Base-by-base conservation (phyloP, 1,140 invertebrate genomes). In the Temnothorax nylanderi region DNA sequence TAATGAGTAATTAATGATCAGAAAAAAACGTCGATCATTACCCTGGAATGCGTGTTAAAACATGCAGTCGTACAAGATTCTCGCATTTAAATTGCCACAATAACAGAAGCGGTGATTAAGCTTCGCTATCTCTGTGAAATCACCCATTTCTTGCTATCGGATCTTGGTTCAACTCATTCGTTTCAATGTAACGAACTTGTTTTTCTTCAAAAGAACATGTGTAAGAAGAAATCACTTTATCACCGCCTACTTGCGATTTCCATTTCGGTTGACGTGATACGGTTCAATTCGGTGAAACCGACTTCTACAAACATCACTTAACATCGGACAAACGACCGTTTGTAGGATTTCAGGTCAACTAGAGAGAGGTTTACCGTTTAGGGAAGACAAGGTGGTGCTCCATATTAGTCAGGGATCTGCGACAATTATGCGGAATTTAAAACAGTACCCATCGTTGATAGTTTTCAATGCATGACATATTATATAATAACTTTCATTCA, bases 211-310 rank as follows among this genome's bases (percentile, higher is more conserved):
- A 26, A 16, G 5, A 34, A 51, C 51, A 74, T 18, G 2, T 47
- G 16, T 60, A 82, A 82, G 8, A 81, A 47, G 49, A 82, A 60
- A 60, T 74, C 37, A 34, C 37, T 82, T 82, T 74, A 72, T 82
- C 11, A 82, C 21, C 18, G 11, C 11, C 10, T 2, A 82, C 6
- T 56, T 16, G 41, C 26, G 13, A 82, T 60, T 41, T n/a, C 41
- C 41, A 74, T 82, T 82, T 74, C 18, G 18, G 18, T 71, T 71
- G 51, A 81, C 8, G 6, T 21, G 18, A 49, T 72, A 81, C 47
- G 41, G 13, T 72, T 81, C n/a, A 60, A 82, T 82, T 37, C 3
- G 13, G 0, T 44, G 1, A 72, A 82, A 32, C 1, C 7, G 11
- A 26, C 7, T 18, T 0, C 26, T 26, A 26, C 26, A 26, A 26